Percentiles rank a stretch among this genome's conserved stretches.
These are phyloP conservation scores for Theretra japonica DNA, from an alignment of 2,888 invertebrate species.

Conservation along the genomic window DNA sequence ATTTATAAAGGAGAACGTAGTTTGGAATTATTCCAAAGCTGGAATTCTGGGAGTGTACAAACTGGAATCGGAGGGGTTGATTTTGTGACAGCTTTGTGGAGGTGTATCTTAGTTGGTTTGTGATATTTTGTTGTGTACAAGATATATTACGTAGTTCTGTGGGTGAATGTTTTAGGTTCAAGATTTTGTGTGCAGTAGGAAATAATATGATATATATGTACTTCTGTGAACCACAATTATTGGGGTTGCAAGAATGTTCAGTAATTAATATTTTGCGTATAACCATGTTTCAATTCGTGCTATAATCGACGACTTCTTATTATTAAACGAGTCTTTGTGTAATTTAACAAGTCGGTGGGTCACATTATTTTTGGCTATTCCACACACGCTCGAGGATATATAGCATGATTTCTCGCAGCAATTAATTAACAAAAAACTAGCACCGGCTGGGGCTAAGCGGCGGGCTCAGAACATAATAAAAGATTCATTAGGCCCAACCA, in stretches of 20 bases:
- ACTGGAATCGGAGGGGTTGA: background rate
- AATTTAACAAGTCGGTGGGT: too few relatives aligned
- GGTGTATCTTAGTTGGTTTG: too few relatives aligned
- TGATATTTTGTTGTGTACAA: too few relatives aligned
- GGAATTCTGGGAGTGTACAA: background rate
- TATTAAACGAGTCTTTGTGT: too few relatives aligned
- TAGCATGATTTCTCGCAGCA: background rate
- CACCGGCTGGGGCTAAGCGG: constrained; percentile 8
- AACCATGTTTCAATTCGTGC: too few relatives aligned
- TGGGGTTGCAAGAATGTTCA: too few relatives aligned
- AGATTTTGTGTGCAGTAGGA: background rate
- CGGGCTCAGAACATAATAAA: constrained; percentile 22
- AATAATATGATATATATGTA: background rate
- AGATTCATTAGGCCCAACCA: constrained; percentile 27
- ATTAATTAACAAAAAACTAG: constrained; percentile 24
- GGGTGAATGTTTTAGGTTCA: background rate
- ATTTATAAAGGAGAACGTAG: constrained; percentile 20
- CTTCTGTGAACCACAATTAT: background rate
- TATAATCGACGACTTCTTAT: too few relatives aligned
- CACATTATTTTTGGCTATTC: background rate
- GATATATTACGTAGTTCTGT: too few relatives aligned
- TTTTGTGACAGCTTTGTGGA: background rate
- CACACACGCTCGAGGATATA: background rate
- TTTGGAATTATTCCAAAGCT: constrained; percentile 13
- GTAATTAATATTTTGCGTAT: too few relatives aligned